Evolutionary conservation across 2,113 vertebrate genomes (phyloP).

Genomic region (Cyrtonyx montezumae): DNA sequence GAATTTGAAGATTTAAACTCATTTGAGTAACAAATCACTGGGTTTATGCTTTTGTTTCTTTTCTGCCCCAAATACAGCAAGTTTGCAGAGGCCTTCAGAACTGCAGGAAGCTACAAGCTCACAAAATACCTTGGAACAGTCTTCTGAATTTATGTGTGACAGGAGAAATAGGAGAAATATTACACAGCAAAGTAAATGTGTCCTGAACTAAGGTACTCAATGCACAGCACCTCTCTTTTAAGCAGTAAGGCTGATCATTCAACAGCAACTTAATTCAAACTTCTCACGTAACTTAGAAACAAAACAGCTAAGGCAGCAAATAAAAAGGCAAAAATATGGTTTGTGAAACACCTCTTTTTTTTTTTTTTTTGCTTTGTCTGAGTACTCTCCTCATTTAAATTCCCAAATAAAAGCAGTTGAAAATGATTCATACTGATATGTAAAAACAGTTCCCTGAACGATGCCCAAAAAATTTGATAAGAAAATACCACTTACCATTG

Average conservation of each 20-base stretch:
- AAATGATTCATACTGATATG: background rate
- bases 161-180: background rate
- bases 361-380: background rate
- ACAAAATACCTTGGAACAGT: background rate
- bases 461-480: slow-evolving; percentile 6
- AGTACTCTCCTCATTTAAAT: background rate
- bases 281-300: background rate
- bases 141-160: background rate
- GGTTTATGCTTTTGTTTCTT: background rate
- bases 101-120: background rate
- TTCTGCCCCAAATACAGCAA: background rate
- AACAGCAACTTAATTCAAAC: background rate
- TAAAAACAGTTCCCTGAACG: background rate
- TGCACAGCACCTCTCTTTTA: background rate
- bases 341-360: background rate
- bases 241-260: background rate
- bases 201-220: background rate
- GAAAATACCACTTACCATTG: slow-evolving; percentile 74
- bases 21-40: background rate
- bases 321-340: background rate
- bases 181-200: background rate
- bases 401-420: background rate
- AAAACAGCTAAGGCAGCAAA: background rate
- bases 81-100: slow-evolving; percentile 28
- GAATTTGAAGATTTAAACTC: background rate